These are phyloP conservation scores for Syngnathus scovelli DNA, from an alignment of 2,113 vertebrate species.

Conservation along the genomic window DNA sequence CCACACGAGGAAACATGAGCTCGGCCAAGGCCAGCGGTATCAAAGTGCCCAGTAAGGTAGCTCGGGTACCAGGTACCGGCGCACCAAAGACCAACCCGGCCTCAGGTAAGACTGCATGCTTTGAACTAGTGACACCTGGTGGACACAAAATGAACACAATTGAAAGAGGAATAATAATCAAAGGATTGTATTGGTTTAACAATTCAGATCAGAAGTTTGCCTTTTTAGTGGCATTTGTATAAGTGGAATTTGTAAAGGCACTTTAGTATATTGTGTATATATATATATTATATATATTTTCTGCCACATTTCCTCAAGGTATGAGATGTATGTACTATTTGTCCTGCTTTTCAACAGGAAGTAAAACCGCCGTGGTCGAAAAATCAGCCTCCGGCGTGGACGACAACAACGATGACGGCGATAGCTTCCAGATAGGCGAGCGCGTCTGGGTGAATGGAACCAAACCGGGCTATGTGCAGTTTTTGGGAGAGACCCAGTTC, in stretches of 20 bases:
- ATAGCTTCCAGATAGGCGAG: conserved; percentile 87
- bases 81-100: conserved; percentile 72
- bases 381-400: conserved; percentile 68
- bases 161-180: too few relatives aligned
- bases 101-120: conserved; percentile 65
- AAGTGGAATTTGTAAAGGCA: too few relatives aligned
- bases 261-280: too few relatives aligned
- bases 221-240: too few relatives aligned
- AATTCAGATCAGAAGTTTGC: too few relatives aligned
- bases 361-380: conserved; percentile 63
- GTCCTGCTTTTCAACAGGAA: conserved; percentile 44
- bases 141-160: too few relatives aligned
- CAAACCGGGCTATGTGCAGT: conserved; percentile 90
- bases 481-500: conserved; percentile 94
- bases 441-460: conserved; percentile 98
- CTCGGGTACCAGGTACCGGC: conserved; percentile 67
- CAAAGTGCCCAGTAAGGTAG: conserved; percentile 90
- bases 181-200: too few relatives aligned
- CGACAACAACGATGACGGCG: conserved; percentile 75
- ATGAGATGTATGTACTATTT: background rate
- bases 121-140: too few relatives aligned
- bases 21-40: conserved; percentile 89
- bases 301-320: background rate
- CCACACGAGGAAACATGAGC: conserved; percentile 78
- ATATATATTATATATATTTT: too few relatives aligned